phyloP scores from a whole-genome alignment of 1,140 invertebrate genomes.

The Penaeus vannamei region DNA sequence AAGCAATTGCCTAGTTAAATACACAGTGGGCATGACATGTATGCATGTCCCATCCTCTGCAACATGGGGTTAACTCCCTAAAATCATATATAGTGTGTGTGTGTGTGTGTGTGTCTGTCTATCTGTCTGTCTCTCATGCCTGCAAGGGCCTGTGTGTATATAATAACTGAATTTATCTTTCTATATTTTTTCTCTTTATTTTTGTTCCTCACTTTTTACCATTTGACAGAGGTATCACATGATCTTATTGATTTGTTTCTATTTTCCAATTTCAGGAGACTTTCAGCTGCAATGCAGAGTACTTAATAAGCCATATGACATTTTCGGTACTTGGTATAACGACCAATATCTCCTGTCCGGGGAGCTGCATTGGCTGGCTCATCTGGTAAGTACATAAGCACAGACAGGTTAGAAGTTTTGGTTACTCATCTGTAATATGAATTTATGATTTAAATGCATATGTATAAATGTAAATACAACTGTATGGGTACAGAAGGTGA shows the following conservation, averaged over 20 bases:
- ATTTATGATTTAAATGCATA: background rate
- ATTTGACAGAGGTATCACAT: background rate
- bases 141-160: too few relatives aligned
- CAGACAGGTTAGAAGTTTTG: background rate
- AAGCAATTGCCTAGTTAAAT: too few relatives aligned
- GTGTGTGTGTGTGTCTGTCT: too few relatives aligned
- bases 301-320: slow-evolving; percentile 89
- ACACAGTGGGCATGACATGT: too few relatives aligned
- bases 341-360: slow-evolving; percentile 87
- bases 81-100: too few relatives aligned
- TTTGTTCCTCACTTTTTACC: background rate
- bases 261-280: slow-evolving; percentile 72
- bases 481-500: too few relatives aligned
- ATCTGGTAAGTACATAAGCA: slow-evolving; percentile 74
- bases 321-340: slow-evolving; percentile 92
- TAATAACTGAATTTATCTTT: background rate
- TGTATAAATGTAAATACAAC: too few relatives aligned
- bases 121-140: too few relatives aligned
- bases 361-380: slow-evolving; percentile 84
- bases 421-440: background rate
- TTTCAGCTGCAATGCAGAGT: slow-evolving; percentile 86
- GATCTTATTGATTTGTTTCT: background rate
- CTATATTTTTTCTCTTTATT: background rate
- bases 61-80: too few relatives aligned
- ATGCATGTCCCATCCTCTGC: too few relatives aligned